Evolutionary conservation across 2,113 vertebrate species (phyloP), one percentile per base, ranked within the genome.

Genomic region (Microtus richardsoni): DNA sequence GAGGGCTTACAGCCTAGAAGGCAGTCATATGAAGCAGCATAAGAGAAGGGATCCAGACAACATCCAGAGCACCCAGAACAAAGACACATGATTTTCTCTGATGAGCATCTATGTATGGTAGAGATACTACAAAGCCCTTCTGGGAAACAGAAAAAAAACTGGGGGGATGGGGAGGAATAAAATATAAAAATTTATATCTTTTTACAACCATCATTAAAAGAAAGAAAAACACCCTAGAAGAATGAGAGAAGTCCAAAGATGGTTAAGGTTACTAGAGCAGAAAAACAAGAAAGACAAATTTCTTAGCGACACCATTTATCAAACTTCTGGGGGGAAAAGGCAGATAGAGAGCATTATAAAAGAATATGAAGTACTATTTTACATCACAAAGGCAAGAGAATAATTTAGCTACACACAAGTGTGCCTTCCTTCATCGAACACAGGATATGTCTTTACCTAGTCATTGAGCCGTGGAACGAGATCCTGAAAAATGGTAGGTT

Each of bases 141-240:
- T 78, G 82, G 44, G 62, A 39, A 36, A 39, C 10, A 92, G 95
- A 91, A 74, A 36, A 36, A 7, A 41, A n/a, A 33, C 30, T 49
- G 39, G 62, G 13, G 62, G 95, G 24, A 80, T 62, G 41, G 30
- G 41, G 49, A 17, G 41, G 49, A 17, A 77, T 62, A n/a, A 39
- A 85, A 16, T 54, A 80, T 71, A 87, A 60, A 95, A 52, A 4
- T 26, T 77, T 64, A 30, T 24, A 0, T 86, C 74, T 62, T 92
- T 89, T 88, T 78, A 60, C 0, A 71, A n/a, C 70, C 54, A 47
- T 71, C 89, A 62, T 0, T 28, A 89, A 94, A 44, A 2, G 87
- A 66, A 91, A 97, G 97, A 84, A 75, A 52, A 36, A 95, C 74
- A 91, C 91, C 91, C 96, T 84, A 17, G 54, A 93, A 94, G 86